phyloP scores from a whole-genome alignment of 2,888 invertebrate genomes.

The Heliconius hortense region DNA sequence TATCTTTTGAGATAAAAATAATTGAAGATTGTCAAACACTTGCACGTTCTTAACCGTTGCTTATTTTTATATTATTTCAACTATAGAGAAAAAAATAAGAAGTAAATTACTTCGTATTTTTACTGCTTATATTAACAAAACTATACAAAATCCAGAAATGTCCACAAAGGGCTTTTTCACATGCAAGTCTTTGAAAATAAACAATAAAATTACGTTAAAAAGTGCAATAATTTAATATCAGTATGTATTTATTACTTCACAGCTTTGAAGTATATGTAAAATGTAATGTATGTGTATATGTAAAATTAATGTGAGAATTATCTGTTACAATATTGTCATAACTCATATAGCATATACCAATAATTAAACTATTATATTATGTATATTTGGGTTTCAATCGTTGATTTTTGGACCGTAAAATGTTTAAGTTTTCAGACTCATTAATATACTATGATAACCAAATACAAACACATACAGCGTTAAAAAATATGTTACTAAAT shows the following conservation, averaged over 20 bases:
- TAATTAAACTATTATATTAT: not conserved
- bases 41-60: not conserved
- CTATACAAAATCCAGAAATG: not conserved
- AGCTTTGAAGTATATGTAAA: not conserved
- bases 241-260: not conserved
- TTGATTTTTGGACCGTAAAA: not conserved
- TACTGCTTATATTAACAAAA: not conserved
- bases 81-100: not conserved
- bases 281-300: not conserved
- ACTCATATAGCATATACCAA: not conserved
- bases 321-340: not conserved
- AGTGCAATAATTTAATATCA: not conserved
- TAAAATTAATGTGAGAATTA: not conserved
- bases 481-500: not conserved
- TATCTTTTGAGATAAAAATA: not conserved
- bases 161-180: not conserved
- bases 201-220: not conserved
- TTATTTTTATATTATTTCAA: not conserved
- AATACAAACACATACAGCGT: not conserved
- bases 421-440: not conserved
- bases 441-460: not conserved
- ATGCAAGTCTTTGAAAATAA: conserved; percentile 1
- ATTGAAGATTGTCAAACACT: not conserved
- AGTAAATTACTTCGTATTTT: not conserved
- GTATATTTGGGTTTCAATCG: not conserved